A percentile compares a stretch with the other conserved stretches of the same genome.
Conservation (phyloP, 2,113 vertebrate genomes). For the Psephotus haematonotus region DNA sequence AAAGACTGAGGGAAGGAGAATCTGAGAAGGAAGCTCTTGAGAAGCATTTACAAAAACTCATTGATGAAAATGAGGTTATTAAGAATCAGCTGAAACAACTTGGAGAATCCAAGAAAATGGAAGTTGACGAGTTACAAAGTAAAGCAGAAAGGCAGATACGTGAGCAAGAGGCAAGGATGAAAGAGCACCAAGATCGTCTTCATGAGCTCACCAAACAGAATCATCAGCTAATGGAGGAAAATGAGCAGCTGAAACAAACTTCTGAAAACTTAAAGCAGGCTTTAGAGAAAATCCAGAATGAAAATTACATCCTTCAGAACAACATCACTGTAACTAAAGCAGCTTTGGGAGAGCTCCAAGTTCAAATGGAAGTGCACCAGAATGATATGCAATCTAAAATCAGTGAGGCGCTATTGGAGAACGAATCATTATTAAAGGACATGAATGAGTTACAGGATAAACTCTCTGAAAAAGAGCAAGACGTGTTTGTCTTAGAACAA, state of each 20-base stretch:
- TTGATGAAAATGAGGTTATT: constrained; percentile 71
- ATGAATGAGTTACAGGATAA: constrained; percentile 74
- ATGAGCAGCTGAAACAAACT: constrained; percentile 58
- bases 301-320: constrained; percentile 70
- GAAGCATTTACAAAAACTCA: constrained; percentile 61
- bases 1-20: constrained; percentile 70
- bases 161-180: constrained; percentile 57
- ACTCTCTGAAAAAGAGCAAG: constrained; percentile 70
- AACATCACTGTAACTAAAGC: constrained; percentile 64
- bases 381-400: constrained; percentile 76
- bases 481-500: constrained; percentile 57
- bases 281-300: constrained; percentile 66
- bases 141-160: constrained; percentile 70
- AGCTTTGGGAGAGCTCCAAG: constrained; percentile 70
- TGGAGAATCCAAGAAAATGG: constrained; percentile 67
- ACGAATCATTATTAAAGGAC: constrained; percentile 71
- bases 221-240: constrained; percentile 72
- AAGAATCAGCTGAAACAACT: constrained; percentile 74
- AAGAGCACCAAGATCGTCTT: constrained; percentile 46
- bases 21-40: constrained; percentile 69
- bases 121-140: constrained; percentile 73
- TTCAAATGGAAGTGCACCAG: constrained; percentile 68
- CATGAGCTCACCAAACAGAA: constrained; percentile 68
- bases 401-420: constrained; percentile 67
- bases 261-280: constrained; percentile 68